Evolutionary conservation across 2,113 vertebrate genomes (phyloP).

Genomic region (Takifugu flavidus): DNA sequence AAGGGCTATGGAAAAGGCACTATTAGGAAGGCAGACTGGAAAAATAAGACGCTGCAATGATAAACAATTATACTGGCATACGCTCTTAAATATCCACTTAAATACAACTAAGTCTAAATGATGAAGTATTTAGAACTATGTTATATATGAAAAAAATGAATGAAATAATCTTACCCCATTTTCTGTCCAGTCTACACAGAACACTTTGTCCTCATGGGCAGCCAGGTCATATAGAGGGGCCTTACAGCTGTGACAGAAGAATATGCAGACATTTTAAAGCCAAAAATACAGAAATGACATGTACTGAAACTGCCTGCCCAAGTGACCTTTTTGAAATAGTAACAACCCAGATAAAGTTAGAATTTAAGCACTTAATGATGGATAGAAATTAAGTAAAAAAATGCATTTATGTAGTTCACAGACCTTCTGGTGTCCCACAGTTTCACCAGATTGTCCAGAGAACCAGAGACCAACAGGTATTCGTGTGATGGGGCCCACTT

Average conservation of each 20-base stretch:
- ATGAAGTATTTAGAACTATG: too few relatives aligned
- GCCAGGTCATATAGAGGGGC: slow-evolving; percentile 93
- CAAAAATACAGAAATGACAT: background rate
- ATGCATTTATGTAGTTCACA: slow-evolving; percentile 9
- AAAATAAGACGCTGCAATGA: too few relatives aligned
- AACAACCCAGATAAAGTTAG: background rate
- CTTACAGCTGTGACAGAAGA: slow-evolving; percentile 80
- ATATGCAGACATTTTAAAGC: background rate
- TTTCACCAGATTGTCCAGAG: slow-evolving; percentile 94
- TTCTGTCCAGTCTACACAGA: slow-evolving; percentile 96
- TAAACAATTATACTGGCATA: too few relatives aligned
- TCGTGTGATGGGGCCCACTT: slow-evolving; percentile 92
- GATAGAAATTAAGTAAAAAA: too few relatives aligned
- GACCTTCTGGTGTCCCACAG: slow-evolving; percentile 98
- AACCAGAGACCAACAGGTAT: slow-evolving; percentile 93
- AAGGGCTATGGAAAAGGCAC: too few relatives aligned
- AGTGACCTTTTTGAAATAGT: background rate
- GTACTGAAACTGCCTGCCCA: background rate
- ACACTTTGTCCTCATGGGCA: slow-evolving; percentile 96
- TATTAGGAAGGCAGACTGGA: too few relatives aligned
- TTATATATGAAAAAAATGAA: background rate
- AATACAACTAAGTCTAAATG: too few relatives aligned
- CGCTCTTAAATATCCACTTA: too few relatives aligned
- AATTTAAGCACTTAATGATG: background rate
- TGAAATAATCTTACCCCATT: slow-evolving; percentile 79